Evolutionary conservation across 2,888 invertebrate genomes (phyloP), one percentile per base, ranked within the genome.

Genomic region (Geophilus truncorum): DNA sequence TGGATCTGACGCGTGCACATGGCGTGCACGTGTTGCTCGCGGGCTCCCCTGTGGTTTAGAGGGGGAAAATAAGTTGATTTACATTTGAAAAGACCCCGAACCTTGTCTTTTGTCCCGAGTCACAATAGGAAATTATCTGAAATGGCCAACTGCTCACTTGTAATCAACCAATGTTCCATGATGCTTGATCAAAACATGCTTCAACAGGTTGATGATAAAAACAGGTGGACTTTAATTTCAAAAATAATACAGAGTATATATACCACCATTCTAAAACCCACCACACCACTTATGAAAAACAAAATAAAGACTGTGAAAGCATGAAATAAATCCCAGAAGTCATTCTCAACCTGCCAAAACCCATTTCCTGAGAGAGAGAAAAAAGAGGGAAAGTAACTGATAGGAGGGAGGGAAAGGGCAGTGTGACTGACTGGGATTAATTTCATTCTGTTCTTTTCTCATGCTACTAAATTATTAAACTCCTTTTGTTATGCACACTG

Each of bases 1-100:
- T 62, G 57, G 57, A 62, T 62, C 23, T 62, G 57, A 62, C 57
- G 57, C 57, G 57, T 62, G 57, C 57, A 62, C 57, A 62, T 62
- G 57, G 57, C 57, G 57, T 62, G 57, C 57, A 62, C 57, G 57
- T 62, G 57, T 62, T 62, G 57, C 57, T 62, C 57, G 57, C 21
- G 57, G 57, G 57, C 21, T 23, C 57, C 57, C 57, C 57, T 62
- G 57, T 62, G 57, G 57, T 23, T 23, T 5, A 62, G 57, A n/a
- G 57, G 57, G 57, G 57, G 23, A 10, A 62, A 62, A 62, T 62
- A 62, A 21, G 57, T 62, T 62, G 57, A 62, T 62, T 62, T 62
- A 23, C 57, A 62, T 62, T 62, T 62, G 18, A 62, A 62, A 62
- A 62, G 57, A 10, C 21, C 57, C 18, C 57, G 21, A 10, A 23